Evolutionary conservation across 1,140 invertebrate species (phyloP), one percentile per base, ranked within the genome.

Genomic region (Radopholus similis): DNA sequence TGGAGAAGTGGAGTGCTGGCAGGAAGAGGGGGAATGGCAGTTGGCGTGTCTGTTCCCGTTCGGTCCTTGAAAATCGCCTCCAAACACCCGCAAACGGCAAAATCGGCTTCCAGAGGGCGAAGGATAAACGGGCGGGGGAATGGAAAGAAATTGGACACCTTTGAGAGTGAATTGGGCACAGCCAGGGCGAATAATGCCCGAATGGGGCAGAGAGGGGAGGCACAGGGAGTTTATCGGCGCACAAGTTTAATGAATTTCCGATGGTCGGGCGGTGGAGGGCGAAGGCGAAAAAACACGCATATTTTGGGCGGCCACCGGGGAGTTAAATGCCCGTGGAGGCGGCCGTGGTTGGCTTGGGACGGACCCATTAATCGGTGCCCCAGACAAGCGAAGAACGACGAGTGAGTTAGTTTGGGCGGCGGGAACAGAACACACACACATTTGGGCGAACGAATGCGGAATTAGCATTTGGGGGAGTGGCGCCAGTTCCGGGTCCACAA

Each of bases 171-270:
- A 47, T 23, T 21, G 21, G 21, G 47, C 2, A 21, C 8, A 51
- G 47, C 30, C 47, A 51, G 30, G 23, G 47, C 47, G 21, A 9
- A 49, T 13, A 23, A 15, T 23, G 15, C 6, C 18, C 44, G 26
- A 21, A 13, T 9, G 44, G 44, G 44, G 4, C n/a, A 49, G 44
- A 15, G 44, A 5, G 44, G n/a, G 4, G 4, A n/a, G 38, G 44
- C n/a, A 23, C n/a, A 21, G 6, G 44, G 15, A 15, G 26, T 49
- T 49, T 49, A 49, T 49, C n/a, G 44, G 44, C 44, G n/a, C n/a
- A 49, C 18, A 49, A 49, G 44, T 49, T 5, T 49, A 49, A 49
- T 49, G 44, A 49, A 49, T 49, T 49, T 49, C 44, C 44, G 44
- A 49, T 49, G n/a, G 44, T 21, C 9, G 44, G 44, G 9, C 15